phyloP scores from a whole-genome alignment of 35 echinoderm and acorn worm species.

The Hemicentrotus pulcherrimus region DNA sequence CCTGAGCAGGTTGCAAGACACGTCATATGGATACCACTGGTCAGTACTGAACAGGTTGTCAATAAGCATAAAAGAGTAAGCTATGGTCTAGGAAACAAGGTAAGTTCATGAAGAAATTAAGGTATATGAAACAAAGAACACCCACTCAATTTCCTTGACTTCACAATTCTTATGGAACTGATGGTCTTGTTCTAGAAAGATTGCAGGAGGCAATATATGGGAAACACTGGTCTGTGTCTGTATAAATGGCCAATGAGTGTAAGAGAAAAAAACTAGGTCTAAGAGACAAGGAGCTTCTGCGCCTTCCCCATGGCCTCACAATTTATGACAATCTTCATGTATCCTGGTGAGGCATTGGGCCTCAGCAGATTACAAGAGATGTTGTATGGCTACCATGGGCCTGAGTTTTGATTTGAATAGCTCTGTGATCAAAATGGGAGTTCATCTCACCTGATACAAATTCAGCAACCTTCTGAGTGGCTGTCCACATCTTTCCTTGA shows the following conservation, averaged over 20 bases:
- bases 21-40: constrained; percentile 84
- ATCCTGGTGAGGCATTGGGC: too few species aligned
- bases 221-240: constrained; percentile 56
- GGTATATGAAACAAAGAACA: too few species aligned
- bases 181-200: constrained; percentile 67
- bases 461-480: constrained; percentile 66
- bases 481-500: constrained; percentile 68
- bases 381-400: neutral
- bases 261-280: neutral
- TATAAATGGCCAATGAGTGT: constrained; percentile 40
- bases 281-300: neutral
- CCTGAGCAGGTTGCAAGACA: constrained; percentile 79
- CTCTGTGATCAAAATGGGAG: too few species aligned
- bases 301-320: neutral
- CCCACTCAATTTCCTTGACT: constrained; percentile 2
- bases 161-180: constrained; percentile 84
- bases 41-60: constrained; percentile 48
- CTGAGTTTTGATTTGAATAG: too few species aligned
- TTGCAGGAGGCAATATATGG: constrained; percentile 88
- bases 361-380: neutral
- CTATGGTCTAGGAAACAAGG: neutral
- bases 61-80: neutral
- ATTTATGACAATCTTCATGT: too few species aligned
- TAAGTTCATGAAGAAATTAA: too few species aligned
- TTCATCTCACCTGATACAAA: constrained; percentile 70